These are phyloP conservation scores for Saxidomus purpurata DNA, from an alignment of 1,140 invertebrate genomes.

Conservation along the genomic window DNA sequence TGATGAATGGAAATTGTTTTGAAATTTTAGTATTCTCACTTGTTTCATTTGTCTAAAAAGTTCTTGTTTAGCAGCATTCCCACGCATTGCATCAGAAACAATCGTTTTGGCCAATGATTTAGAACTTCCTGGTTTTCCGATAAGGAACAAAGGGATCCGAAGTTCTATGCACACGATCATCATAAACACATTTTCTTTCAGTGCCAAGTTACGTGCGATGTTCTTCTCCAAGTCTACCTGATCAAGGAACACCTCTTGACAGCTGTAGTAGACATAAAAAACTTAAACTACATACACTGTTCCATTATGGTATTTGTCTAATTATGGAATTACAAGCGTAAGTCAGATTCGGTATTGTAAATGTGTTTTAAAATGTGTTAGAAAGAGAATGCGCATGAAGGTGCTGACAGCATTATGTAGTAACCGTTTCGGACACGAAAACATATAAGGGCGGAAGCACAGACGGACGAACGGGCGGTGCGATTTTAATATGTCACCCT, in stretches of 20 bases:
- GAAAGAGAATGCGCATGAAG: not conserved
- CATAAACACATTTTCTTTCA: no score
- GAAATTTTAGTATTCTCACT: no score
- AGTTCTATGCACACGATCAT: slow-evolving; percentile 83
- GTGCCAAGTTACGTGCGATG: slow-evolving; percentile 81
- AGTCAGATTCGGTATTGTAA: no score
- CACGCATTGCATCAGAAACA: slow-evolving; percentile 82
- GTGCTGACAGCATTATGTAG: not conserved
- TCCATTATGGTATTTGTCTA: no score
- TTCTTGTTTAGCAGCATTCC: slow-evolving; percentile 64
- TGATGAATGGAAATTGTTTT: no score
- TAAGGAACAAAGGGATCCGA: slow-evolving; percentile 82
- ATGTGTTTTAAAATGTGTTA: not conserved
- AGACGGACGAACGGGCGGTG: no score
- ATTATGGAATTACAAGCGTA: no score
- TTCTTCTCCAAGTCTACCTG: slow-evolving; percentile 76
- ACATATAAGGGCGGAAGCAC: no score
- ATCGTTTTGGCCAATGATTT: no score
- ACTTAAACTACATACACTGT: not conserved
- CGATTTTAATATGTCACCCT: no score
- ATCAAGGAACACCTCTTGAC: slow-evolving; percentile 81
- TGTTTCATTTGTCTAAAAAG: slow-evolving; percentile 47
- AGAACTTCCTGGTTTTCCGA: slow-evolving; percentile 84
- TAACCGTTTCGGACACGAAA: not conserved
- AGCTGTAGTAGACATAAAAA: no score